Conservation (phyloP, 1,140 invertebrate genomes). For the Wiebesia pumilae region DNA sequence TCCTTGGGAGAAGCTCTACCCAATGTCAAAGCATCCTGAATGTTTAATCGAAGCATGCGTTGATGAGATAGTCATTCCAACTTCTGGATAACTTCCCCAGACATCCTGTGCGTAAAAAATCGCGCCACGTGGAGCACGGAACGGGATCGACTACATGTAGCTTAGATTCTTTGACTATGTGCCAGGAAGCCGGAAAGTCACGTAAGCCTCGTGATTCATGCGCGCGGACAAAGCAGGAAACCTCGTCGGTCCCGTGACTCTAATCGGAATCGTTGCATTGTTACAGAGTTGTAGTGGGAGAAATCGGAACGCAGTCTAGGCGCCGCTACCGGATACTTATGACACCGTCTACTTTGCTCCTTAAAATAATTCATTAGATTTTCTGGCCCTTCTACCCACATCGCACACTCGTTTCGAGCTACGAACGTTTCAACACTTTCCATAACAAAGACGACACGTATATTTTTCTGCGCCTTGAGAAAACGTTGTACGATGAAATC, state of each 20-base stretch:
- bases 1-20: not conserved
- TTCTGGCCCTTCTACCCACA: not conserved
- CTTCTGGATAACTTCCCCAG: conserved; percentile 49
- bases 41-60: conserved; percentile 57
- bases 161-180: conserved; percentile 7
- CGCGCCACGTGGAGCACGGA: conserved; percentile 31
- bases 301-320: conserved; percentile 40
- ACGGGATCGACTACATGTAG: conserved; percentile 8
- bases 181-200: conserved; percentile 62
- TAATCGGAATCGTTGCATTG: conserved; percentile 60
- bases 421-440: conserved; percentile 3
- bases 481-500: not conserved
- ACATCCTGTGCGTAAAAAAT: conserved; percentile 54
- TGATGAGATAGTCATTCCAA: conserved; percentile 53
- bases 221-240: conserved; percentile 56
- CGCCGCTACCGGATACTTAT: conserved; percentile 46
- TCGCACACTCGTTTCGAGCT: not conserved
- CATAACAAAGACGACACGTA: conserved; percentile 18
- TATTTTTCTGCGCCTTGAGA: conserved; percentile 14
- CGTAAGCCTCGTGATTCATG: conserved; percentile 61
- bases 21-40: not conserved
- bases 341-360: conserved; percentile 28
- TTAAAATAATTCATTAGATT: conserved; percentile 38
- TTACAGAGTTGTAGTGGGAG: not conserved
- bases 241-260: conserved; percentile 58